Evolutionary conservation across 2,888 invertebrate genomes (phyloP), one percentile per base, ranked within the genome.

Genomic region (Drosophila mimica): DNA sequence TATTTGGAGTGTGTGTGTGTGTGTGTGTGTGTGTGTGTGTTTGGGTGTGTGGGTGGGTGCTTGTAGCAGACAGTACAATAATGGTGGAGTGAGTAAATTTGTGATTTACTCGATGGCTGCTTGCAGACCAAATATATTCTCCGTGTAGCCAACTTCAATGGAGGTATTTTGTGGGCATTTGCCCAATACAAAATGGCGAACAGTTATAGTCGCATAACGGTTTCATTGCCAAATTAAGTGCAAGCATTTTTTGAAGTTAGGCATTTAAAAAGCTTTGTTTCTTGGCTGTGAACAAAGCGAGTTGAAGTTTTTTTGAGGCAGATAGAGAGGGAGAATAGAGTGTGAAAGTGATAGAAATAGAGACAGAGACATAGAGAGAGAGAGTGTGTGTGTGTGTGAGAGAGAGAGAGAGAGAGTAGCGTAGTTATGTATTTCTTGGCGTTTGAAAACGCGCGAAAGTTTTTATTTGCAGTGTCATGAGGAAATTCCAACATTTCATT

Each of bases 401-500:
- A 51, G 51, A 43, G 46, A 43, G 54, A 38, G n/a, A 61, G 58
- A 61, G 59, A 67, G 60, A 68, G 77, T 70, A 59, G 74, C 76
- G 81, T 74, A 79, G 72, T 77, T 76, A 48, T 67, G 79, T 78
- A 70, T 81, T 69, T 59, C 40, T 56, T 80, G 70, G 80, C 82
- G 80, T 80, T 69, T 40, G 48, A 63, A 74, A 81, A 81, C 81
- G 80, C 76, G 48, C 73, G 80, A 78, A 79, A 63, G 70, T 78
- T 57, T 71, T 74, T 60, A 40, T 71, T 75, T 79, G 70, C 76
- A 76, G 60, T 70, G 72, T 86, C 79, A 87, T 91, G 92, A 92
- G 92, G 92, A 91, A 88, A 88, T 81, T 91, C 81, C 73, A 85
- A 91, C 88, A 91, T 91, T 90, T 82, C 82, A 78, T 85, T 88